These are phyloP conservation scores for Strigamia maritima DNA, from an alignment of 2,888 invertebrate species.

Conservation along the genomic window DNA sequence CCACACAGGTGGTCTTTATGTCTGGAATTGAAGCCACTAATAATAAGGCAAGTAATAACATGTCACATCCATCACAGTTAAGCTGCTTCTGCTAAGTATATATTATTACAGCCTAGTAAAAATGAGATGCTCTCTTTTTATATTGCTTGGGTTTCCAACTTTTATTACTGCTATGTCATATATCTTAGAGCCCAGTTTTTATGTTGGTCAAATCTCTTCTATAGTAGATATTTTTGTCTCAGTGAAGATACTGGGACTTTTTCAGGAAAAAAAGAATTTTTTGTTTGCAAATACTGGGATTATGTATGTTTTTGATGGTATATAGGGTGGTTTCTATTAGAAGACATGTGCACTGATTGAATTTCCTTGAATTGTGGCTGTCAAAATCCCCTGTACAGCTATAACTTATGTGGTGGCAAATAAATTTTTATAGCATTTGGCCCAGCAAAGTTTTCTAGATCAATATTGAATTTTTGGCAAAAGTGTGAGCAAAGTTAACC, in stretches of 20 bases:
- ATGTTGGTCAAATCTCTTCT: no score
- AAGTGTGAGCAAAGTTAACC: no score
- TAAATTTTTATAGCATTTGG: not conserved
- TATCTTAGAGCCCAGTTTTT: not conserved
- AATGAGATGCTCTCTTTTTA: not conserved
- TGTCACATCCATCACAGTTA: not conserved
- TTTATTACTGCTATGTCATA: not conserved
- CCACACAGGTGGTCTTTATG: conserved; percentile 45
- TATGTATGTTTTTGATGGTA: not conserved
- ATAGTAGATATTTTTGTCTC: no score
- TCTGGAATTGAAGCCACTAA: conserved; percentile 43
- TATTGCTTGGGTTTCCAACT: not conserved
- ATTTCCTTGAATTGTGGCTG: not conserved
- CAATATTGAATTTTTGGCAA: no score
- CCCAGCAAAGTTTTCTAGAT: not conserved
- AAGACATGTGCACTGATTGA: not conserved
- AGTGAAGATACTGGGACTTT: no score
- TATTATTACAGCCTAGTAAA: not conserved
- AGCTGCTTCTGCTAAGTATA: not conserved
- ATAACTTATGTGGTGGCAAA: no score
- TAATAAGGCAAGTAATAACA: conserved; percentile 36
- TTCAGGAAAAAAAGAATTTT: no score
- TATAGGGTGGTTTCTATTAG: no score
- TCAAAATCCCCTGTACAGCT: not conserved
- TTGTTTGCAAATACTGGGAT: no score